These are phyloP conservation scores for Epicauta chinensis DNA, from an alignment of 1,140 invertebrate genomes.

Conservation along the genomic window DNA sequence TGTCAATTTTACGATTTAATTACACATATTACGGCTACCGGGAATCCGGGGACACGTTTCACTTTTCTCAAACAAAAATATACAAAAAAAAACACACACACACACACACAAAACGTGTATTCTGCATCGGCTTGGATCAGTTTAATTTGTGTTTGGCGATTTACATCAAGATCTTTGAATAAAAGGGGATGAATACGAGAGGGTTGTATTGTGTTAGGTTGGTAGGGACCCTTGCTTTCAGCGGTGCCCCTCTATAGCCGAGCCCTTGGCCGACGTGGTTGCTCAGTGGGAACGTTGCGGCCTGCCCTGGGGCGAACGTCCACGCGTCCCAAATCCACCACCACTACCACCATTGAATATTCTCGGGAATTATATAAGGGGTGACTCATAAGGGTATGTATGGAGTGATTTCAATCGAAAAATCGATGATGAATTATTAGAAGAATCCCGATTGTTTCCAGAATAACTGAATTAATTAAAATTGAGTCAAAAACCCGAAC, in stretches of 20 bases:
- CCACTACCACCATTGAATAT: conserved; percentile 6
- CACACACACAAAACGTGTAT: too few relatives aligned
- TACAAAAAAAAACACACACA: too few relatives aligned
- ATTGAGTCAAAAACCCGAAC: too few relatives aligned
- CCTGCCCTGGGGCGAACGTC: conserved; percentile 40
- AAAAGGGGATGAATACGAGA: conserved; percentile 2
- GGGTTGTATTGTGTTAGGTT: too few relatives aligned
- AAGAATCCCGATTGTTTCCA: too few relatives aligned
- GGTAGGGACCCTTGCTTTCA: neutral
- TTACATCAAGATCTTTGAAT: neutral
- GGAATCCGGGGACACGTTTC: conserved; percentile 3
- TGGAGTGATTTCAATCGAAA: too few relatives aligned
- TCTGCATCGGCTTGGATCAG: neutral
- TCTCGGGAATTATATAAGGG: conserved; percentile 22
- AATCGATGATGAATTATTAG: too few relatives aligned
- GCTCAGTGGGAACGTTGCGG: conserved; percentile 45
- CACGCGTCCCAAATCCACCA: conserved; percentile 36
- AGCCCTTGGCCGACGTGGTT: conserved; percentile 40
- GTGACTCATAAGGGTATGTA: conserved; percentile 35
- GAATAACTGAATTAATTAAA: neutral
- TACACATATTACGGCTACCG: conserved; percentile 1
- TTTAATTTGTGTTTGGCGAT: neutral
- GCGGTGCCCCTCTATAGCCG: conserved; percentile 4
- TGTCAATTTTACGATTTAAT: conserved; percentile 11
- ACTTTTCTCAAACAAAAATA: conserved; percentile 4